Base-by-base conservation (phyloP, 2,113 vertebrate genomes). In the Apeltes quadracus region DNA sequence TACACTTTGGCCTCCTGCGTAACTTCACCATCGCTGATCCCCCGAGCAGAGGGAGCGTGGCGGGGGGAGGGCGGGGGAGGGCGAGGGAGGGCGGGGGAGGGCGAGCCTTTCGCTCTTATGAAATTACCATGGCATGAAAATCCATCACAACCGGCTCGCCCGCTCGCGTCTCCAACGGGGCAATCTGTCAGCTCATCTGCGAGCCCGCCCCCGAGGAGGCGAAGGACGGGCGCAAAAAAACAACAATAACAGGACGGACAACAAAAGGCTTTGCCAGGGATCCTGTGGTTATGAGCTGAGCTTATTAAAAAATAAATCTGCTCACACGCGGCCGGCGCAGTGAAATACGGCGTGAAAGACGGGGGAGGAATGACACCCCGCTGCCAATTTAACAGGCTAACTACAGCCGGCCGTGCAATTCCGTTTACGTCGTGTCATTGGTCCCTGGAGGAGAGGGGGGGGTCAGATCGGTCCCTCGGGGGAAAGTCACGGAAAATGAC, bases 151-250 rank as follows among this genome's bases (percentile, higher is more conserved):
- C 36, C 67, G 62, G 62, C 82, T 77, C 25, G 69, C 29, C 2
- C 10, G 74, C 58, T 84, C 50, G 23, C 68, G 58, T 72, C 81
- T 79, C 61, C 72, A 80, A 53, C 85, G 86, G 72, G n/a, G 84
- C 89, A 91, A 91, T 90, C 87, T 89, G 89, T 91, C 76, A 65
- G 72, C 76, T 88, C 86, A 87, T 92, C 87, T 90, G 86, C n/a
- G 43, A 75, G 81, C 66, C 69, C 67, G 67, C 79, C 75, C 75
- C 75, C 67, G 46, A 74, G 75, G 61, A 83, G 61, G 58, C 56
- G 56, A 54, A 55, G 67, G 62, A 76, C 55, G 12, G 75, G 79
- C 29, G 34, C 29, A 5, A 5, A 32, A 72, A 79, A 64, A 13
- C 7, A 84, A 89, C 84, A 86, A 90, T 85, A 88, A 90, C 82